Conservation (phyloP, 2,888 invertebrate genomes). For the Drosophila mercatorum region DNA sequence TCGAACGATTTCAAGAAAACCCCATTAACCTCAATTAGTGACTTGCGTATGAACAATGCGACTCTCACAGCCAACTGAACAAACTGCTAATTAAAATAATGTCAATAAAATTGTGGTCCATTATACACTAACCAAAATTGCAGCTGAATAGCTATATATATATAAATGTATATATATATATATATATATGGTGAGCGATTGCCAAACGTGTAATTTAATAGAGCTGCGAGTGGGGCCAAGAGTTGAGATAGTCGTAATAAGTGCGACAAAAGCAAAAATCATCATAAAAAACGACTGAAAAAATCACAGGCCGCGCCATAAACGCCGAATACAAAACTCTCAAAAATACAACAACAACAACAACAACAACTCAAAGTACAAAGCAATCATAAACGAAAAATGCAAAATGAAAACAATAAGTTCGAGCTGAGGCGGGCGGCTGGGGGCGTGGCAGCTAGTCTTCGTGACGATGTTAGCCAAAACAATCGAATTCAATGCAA, state of each 20-base stretch:
- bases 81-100: constrained; percentile 81
- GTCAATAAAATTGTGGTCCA: constrained; percentile 81
- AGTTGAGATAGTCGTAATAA: constrained; percentile 66
- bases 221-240: constrained; percentile 71
- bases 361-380: constrained; percentile 61
- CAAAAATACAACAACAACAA: constrained; percentile 13
- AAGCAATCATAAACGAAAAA: constrained; percentile 70
- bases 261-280: constrained; percentile 12
- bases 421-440: constrained; percentile 45
- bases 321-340: constrained; percentile 56
- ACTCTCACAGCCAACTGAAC: constrained; percentile 52
- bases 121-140: constrained; percentile 77
- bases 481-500: constrained; percentile 70
- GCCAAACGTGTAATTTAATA: constrained; percentile 76
- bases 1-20: constrained; percentile 75
- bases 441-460: constrained; percentile 7
- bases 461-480: constrained; percentile 20
- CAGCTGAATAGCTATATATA: constrained; percentile 45
- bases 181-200: constrained; percentile 51
- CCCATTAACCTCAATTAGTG: constrained; percentile 82
- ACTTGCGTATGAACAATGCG: constrained; percentile 70
- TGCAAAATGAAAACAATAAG: constrained; percentile 71
- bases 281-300: constrained; percentile 22
- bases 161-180: background rate
- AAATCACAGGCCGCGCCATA: constrained; percentile 73